Conservation (phyloP, 2,888 invertebrate genomes). For the Herminia tarsipennalis region DNA sequence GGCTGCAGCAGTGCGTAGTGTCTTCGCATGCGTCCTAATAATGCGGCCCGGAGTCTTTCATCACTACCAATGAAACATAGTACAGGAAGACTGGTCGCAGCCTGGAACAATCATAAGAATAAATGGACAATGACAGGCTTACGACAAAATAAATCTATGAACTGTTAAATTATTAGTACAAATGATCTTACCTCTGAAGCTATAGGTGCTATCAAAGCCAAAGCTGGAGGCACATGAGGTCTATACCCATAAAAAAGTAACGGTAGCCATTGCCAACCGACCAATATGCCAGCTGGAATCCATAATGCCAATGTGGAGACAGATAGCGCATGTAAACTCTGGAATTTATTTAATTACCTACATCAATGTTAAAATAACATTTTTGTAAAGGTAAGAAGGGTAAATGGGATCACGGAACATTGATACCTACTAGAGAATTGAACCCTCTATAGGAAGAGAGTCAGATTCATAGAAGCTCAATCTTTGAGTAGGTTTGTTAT, state of each 20-base stretch:
- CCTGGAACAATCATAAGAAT: constrained; percentile 66
- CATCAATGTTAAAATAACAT: too few species aligned
- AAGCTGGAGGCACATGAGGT: constrained; percentile 74
- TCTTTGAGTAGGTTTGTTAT: too few species aligned
- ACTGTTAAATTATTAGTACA: not conserved
- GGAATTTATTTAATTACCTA: constrained; percentile 18
- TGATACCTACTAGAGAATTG: too few species aligned
- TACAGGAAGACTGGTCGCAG: constrained; percentile 80
- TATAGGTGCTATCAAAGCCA: constrained; percentile 79
- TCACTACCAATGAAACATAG: constrained; percentile 77
- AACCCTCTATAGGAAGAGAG: too few species aligned
- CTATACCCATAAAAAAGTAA: constrained; percentile 69
- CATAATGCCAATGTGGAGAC: constrained; percentile 76
- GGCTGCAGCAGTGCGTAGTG: constrained; percentile 78
- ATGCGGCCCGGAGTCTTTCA: constrained; percentile 76
- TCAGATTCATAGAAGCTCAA: too few species aligned
- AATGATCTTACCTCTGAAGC: constrained; percentile 74
- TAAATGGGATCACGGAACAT: too few species aligned
- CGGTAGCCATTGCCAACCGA: constrained; percentile 80
- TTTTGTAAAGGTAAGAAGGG: too few species aligned
- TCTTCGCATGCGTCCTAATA: constrained; percentile 79
- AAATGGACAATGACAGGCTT: too few species aligned
- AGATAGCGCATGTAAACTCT: constrained; percentile 74
- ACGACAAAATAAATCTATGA: too few species aligned
- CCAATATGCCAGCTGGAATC: constrained; percentile 78